phyloP scores from a whole-genome alignment of 2,797 vertebrate genomes.

The Arrhamphus sclerolepis region DNA sequence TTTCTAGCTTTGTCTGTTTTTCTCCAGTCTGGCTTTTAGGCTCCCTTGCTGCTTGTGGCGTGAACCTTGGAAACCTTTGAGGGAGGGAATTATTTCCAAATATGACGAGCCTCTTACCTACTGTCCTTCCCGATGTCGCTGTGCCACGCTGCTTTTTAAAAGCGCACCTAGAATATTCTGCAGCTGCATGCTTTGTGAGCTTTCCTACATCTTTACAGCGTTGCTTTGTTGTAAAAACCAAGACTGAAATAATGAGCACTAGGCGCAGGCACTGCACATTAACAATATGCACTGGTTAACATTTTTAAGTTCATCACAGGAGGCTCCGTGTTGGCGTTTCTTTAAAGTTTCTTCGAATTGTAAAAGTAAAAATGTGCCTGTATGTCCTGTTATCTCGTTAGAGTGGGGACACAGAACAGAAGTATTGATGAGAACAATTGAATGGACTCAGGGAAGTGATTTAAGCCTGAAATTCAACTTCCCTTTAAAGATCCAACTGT shows the following conservation, averaged over 20 bases:
- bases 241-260: slow-evolving; percentile 33
- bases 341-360: slow-evolving; percentile 31
- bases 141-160: too few species aligned
- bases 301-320: slow-evolving; percentile 29
- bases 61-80: slow-evolving; percentile 43
- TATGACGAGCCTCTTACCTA: slow-evolving; percentile 44
- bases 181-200: slow-evolving; percentile 10
- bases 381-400: slow-evolving; percentile 52
- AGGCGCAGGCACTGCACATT: slow-evolving; percentile 11
- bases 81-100: slow-evolving; percentile 52
- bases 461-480: slow-evolving; percentile 37
- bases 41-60: slow-evolving; percentile 40
- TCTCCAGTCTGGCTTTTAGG: slow-evolving; percentile 45
- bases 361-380: slow-evolving; percentile 39
- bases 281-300: slow-evolving; percentile 13
- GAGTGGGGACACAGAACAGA: slow-evolving; percentile 39
- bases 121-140: slow-evolving; percentile 31
- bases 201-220: slow-evolving; percentile 18
- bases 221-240: slow-evolving; percentile 12
- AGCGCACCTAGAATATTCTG: slow-evolving; percentile 15
- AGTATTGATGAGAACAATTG: slow-evolving; percentile 62
- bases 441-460: slow-evolving; percentile 47
- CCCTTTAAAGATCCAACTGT: slow-evolving; percentile 4
- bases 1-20: slow-evolving; percentile 30
- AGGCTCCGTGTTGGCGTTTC: slow-evolving; percentile 15